phyloP scores from a whole-genome alignment of 92 coral and sea anemone genomes.

The Palythoa grandis region DNA sequence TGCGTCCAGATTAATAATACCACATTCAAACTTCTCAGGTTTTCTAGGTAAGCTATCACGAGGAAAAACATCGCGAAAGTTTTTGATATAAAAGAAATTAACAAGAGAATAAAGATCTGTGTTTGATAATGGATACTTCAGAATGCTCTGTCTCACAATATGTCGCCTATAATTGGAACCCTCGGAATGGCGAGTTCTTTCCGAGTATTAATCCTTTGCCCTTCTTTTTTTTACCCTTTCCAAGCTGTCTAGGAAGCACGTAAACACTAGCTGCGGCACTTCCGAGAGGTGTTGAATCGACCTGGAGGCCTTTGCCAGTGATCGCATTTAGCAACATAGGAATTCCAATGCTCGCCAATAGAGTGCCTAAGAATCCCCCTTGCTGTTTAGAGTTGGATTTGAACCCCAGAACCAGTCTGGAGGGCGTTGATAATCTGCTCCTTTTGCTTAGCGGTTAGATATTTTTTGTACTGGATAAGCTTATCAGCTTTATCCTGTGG shows the following conservation, averaged over 20 bases:
- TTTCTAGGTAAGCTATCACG: too few species aligned
- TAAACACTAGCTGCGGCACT: background rate
- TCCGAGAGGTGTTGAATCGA: background rate
- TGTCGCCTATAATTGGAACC: slow-evolving; percentile 27
- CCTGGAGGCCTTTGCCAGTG: slow-evolving; percentile 6
- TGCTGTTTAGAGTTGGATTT: slow-evolving; percentile 9
- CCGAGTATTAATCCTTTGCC: slow-evolving; percentile 47
- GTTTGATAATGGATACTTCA: too few species aligned
- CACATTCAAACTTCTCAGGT: too few species aligned
- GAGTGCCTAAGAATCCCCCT: slow-evolving; percentile 24
- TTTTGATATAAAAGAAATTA: too few species aligned
- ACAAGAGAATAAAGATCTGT: too few species aligned
- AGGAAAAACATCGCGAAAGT: too few species aligned
- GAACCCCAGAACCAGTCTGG: slow-evolving; percentile 22
- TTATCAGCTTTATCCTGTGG: slow-evolving; percentile 36
- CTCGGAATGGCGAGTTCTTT: slow-evolving; percentile 47
- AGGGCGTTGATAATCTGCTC: slow-evolving; percentile 19
- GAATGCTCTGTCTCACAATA: background rate
- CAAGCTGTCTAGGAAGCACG: background rate
- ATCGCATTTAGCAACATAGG: background rate
- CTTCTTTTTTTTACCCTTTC: slow-evolving; percentile 36
- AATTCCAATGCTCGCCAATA: background rate
- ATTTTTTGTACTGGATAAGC: slow-evolving; percentile 19
- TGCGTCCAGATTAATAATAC: too few species aligned
- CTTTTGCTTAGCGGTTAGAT: slow-evolving; percentile 22